phyloP scores from a whole-genome alignment of 2,113 vertebrate species.

The Larimichthys crocea region DNA sequence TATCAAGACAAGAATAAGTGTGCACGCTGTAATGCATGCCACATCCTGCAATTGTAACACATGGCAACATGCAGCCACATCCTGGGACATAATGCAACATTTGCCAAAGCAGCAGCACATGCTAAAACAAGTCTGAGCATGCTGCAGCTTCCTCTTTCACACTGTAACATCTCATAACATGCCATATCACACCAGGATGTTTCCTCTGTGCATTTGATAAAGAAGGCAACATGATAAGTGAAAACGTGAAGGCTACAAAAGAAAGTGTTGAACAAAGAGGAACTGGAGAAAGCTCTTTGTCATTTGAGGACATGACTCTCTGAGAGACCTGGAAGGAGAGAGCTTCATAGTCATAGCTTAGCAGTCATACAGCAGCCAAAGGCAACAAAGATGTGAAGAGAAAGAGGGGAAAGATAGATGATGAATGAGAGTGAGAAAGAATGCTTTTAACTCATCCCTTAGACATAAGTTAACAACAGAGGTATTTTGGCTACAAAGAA shows the following conservation, averaged over 20 bases:
- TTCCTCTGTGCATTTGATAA: neutral
- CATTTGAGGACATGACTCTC: conserved; percentile 59
- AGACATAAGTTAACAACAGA: conserved; percentile 69
- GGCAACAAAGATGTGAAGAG: conserved; percentile 14
- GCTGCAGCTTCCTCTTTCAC: no score
- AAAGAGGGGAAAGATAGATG: conserved; percentile 18
- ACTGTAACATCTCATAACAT: neutral
- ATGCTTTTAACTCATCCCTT: conserved; percentile 79
- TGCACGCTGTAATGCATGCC: neutral
- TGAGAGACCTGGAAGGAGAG: conserved; percentile 26
- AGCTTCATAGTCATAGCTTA: conserved; percentile 11
- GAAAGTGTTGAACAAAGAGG: conserved; percentile 12
- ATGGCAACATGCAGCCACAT: neutral
- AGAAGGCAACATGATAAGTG: conserved; percentile 22
- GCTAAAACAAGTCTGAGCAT: neutral
- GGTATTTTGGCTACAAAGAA: conserved; percentile 1
- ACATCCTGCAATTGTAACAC: conserved; percentile 12
- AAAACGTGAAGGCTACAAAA: conserved; percentile 46
- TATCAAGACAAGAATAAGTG: neutral
- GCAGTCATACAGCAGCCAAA: conserved; percentile 25
- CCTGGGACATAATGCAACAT: neutral
- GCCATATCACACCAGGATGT: neutral
- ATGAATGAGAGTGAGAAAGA: conserved; percentile 24
- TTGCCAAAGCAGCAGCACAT: neutral
- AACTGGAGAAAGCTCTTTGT: conserved; percentile 60